These are phyloP conservation scores for Choreutis nemorana DNA, from an alignment of 2,888 invertebrate species.

Conservation along the genomic window DNA sequence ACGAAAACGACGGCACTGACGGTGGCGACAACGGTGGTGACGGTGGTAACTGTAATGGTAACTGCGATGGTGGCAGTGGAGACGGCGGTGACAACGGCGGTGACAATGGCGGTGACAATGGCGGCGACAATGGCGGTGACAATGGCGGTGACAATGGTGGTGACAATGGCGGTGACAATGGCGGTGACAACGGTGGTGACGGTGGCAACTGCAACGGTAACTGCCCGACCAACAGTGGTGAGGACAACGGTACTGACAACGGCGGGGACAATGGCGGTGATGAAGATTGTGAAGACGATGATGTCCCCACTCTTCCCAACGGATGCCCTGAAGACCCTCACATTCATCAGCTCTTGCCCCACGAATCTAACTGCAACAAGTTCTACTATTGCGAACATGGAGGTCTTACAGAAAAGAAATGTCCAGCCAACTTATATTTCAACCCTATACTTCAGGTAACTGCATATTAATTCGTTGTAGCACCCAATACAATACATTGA, in stretches of 20 bases:
- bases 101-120: constrained; percentile 4
- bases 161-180: constrained; percentile 2
- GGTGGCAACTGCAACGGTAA: constrained; percentile 2
- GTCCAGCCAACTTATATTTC: constrained; percentile 24
- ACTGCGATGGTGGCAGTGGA: constrained; percentile 8
- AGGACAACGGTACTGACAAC: constrained; percentile 5
- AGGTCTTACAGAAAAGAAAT: constrained; percentile 17
- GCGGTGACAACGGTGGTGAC: constrained; percentile 1
- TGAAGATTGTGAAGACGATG: constrained; percentile 4
- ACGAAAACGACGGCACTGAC: constrained; percentile 6
- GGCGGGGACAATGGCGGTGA: constrained; percentile 4
- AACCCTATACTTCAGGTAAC: constrained; percentile 26
- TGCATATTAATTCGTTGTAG: constrained; percentile 1
- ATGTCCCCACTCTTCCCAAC: constrained; percentile 15
- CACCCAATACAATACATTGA: not conserved
- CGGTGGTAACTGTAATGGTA: not conserved
- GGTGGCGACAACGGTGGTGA: constrained; percentile 4
- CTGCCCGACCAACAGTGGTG: constrained; percentile 5
- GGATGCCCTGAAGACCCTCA: constrained; percentile 24
- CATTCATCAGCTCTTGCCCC: constrained; percentile 23
- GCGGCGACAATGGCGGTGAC: constrained; percentile 5
- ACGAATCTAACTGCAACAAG: constrained; percentile 23
- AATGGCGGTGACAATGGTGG: constrained; percentile 8
- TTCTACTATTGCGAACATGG: constrained; percentile 33
- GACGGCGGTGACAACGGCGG: constrained; percentile 6